phyloP scores from a whole-genome alignment of 2,888 invertebrate species.

The Cosmia pyralina region DNA sequence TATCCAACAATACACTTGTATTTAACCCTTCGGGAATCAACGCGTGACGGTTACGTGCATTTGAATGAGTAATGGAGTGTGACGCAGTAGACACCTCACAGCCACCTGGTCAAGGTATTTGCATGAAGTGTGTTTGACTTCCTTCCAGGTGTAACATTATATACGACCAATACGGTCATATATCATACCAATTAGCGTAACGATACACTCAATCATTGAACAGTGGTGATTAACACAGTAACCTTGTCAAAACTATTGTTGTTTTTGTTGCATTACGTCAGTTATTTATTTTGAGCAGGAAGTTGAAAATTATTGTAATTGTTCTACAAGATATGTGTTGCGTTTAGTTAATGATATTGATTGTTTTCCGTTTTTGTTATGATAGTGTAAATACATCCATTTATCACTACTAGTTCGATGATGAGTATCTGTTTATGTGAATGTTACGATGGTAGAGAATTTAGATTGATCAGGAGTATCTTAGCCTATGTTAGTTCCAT shows the following conservation, averaged over 20 bases:
- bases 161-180: constrained; percentile 23
- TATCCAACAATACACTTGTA: constrained; percentile 4
- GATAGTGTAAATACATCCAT: background rate
- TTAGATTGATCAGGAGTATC: background rate
- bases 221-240: constrained; percentile 34
- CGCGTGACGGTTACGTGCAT: constrained; percentile 32
- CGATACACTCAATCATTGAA: constrained; percentile 42
- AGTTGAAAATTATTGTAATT: constrained; percentile 45
- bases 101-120: constrained; percentile 48
- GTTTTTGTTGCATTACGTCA: constrained; percentile 49
- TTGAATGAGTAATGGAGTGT: constrained; percentile 46
- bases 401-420: background rate
- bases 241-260: constrained; percentile 44
- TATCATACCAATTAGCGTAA: constrained; percentile 46
- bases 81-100: constrained; percentile 40
- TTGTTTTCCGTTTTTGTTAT: constrained; percentile 47
- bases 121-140: constrained; percentile 13
- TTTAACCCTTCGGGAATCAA: constrained; percentile 13
- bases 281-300: constrained; percentile 54
- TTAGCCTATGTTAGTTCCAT: background rate
- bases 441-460: too few species aligned
- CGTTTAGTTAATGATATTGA: constrained; percentile 42
- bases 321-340: constrained; percentile 29
- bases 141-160: constrained; percentile 47
- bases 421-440: background rate